Evolutionary conservation across 2,888 invertebrate genomes (phyloP).

Genomic region (Parnassius apollo): DNA sequence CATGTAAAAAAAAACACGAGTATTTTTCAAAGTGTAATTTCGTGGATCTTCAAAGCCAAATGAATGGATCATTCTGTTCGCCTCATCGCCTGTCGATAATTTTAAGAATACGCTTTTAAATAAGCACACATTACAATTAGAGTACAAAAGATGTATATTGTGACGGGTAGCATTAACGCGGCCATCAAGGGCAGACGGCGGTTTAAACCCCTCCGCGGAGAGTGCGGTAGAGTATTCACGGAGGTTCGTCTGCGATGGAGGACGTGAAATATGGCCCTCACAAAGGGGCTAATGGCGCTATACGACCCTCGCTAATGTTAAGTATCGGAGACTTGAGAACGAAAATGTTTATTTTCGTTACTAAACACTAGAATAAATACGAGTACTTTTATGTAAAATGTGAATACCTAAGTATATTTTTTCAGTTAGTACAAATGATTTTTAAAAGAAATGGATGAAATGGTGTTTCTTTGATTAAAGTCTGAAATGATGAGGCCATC

Average conservation of each 20-base stretch:
- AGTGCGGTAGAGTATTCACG: slow-evolving; percentile 45
- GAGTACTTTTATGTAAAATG: too few relatives aligned
- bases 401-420: too few relatives aligned
- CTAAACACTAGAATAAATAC: slow-evolving; percentile 11
- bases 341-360: slow-evolving; percentile 31
- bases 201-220: slow-evolving; percentile 42
- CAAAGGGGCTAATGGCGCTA: slow-evolving; percentile 57
- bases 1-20: too few relatives aligned
- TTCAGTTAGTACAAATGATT: too few relatives aligned
- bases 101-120: slow-evolving; percentile 24
- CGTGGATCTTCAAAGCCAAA: too few relatives aligned
- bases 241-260: slow-evolving; percentile 44
- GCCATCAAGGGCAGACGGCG: slow-evolving; percentile 49
- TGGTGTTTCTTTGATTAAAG: too few relatives aligned
- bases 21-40: too few relatives aligned
- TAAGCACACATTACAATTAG: not conserved
- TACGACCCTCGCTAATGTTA: slow-evolving; percentile 47
- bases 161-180: slow-evolving; percentile 40
- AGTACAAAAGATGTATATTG: slow-evolving; percentile 39
- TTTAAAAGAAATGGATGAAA: too few relatives aligned
- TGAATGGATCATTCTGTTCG: too few relatives aligned
- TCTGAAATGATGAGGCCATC: too few relatives aligned
- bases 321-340: slow-evolving; percentile 38
- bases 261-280: slow-evolving; percentile 59
- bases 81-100: too few relatives aligned